phyloP scores from a whole-genome alignment of 30 jellyfish, hydroid and myxozoan species.

The Catostylus mosaicus region DNA sequence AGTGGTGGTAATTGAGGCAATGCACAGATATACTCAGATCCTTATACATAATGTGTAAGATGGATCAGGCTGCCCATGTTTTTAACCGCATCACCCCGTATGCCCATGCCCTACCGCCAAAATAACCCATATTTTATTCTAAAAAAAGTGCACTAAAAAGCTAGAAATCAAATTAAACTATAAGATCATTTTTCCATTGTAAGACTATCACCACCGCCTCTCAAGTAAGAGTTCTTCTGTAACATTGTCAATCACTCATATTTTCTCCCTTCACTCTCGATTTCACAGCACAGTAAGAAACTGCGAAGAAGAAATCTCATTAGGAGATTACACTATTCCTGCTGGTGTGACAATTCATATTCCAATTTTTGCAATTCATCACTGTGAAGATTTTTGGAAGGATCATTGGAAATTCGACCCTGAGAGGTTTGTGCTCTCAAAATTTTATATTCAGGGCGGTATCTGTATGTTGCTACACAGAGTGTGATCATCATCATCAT shows the following conservation, averaged over 20 bases:
- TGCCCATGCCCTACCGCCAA: too few species aligned
- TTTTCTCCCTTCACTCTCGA: too few species aligned
- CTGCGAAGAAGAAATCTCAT: slow-evolving; percentile 3
- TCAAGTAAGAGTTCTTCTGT: background rate
- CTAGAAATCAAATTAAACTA: background rate
- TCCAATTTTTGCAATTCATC: slow-evolving; percentile 49
- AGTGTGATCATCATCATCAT: background rate
- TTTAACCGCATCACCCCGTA: too few species aligned
- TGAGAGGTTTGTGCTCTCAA: slow-evolving; percentile 31
- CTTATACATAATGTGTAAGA: too few species aligned
- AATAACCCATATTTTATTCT: background rate
- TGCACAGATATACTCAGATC: too few species aligned
- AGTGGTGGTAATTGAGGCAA: too few species aligned
- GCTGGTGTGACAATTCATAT: slow-evolving; percentile 1
- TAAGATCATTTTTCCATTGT: background rate
- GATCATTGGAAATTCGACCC: slow-evolving; percentile 57
- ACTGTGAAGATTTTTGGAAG: slow-evolving; percentile 41
- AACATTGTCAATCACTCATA: background rate
- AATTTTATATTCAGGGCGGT: background rate
- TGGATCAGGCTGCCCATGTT: too few species aligned
- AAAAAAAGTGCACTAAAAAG: background rate
- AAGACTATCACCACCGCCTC: background rate
- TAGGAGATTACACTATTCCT: slow-evolving; percentile 26
- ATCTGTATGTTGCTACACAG: background rate
- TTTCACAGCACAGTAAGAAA: slow-evolving; percentile 16